Base-by-base conservation (phyloP, 2,888 invertebrate genomes). In the Adelphocoris suturalis region DNA sequence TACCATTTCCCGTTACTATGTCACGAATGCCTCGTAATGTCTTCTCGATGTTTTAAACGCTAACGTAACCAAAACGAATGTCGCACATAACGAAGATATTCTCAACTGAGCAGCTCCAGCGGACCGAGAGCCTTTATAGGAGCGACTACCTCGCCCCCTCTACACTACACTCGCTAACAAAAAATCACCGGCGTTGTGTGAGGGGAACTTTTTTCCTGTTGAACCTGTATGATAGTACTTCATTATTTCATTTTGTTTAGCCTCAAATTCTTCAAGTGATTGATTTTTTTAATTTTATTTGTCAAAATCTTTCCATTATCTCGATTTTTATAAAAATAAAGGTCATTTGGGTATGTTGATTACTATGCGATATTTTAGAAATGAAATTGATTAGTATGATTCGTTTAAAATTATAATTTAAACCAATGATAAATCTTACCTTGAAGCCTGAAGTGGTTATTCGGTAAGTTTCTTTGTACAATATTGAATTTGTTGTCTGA, bases 1-100 rank as follows among this genome's bases (percentile, higher is more conserved):
- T 68, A 68, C 68, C 68, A 68, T 68, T 19, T 68, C 68, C 68
- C 23, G 68, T 23, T 23, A 68, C 23, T 68, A 68, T 27, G 23
- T 68, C n/a, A 11, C 68, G 68, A 68, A 68, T 23, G 9, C 23
- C 68, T 68, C 27, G 68, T 12, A 7, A 61, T n/a, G n/a, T 61
- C 27, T 68, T 68, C 61, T 68, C 68, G 68, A 68, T 68, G 68
- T 68, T 68, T 68, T 23, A 68, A 68, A 68, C 27, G 68, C 23
- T 68, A 19, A 61, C 16, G 16, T n/a, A n/a, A 68, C 27, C 7
- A 37, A 19, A 78, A 46, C 46, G 46, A 46, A 78, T 5, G 4
- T 5, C 78, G 16, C 78, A 47, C 78, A 78, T 46, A 46, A 37
- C 78, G 47, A 78, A 78, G 27, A 78, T 78, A 19, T 78, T 19